Evolutionary conservation across 2,797 vertebrate genomes (phyloP).

Genomic region (Schizopygopsis malacanthus): DNA sequence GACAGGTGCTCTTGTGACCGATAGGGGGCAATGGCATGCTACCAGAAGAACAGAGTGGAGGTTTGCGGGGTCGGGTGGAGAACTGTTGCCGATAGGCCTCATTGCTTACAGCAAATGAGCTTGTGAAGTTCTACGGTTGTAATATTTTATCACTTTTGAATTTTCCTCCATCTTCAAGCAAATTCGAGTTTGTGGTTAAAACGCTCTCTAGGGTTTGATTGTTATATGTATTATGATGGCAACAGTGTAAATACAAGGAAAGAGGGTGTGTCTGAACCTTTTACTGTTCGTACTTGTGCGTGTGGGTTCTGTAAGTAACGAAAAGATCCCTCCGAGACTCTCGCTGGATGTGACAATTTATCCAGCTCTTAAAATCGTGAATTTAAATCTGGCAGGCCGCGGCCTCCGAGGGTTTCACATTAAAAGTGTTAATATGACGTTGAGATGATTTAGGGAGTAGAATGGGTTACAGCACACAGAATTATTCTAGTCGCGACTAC

Average conservation of each 20-base stretch:
- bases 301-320: conserved; percentile 8
- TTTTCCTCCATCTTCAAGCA: conserved; percentile 17
- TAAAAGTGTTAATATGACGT: conserved; percentile 42
- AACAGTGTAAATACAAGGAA: conserved; percentile 26
- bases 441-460: conserved; percentile 35
- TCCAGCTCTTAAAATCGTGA: conserved; percentile 25
- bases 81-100: conserved; percentile 32
- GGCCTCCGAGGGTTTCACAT: conserved; percentile 34
- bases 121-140: conserved; percentile 50
- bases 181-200: conserved; percentile 35
- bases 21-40: conserved; percentile 74
- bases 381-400: neutral
- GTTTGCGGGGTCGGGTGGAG: neutral
- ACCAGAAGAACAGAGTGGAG: neutral
- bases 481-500: conserved; percentile 24
- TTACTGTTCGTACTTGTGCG: neutral
- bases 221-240: conserved; percentile 10
- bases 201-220: conserved; percentile 23
- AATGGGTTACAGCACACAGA: conserved; percentile 12
- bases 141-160: conserved; percentile 45
- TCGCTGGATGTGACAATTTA: conserved; percentile 40
- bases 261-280: neutral
- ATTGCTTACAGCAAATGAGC: conserved; percentile 46
- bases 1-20: conserved; percentile 62
- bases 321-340: conserved; percentile 25